Base-by-base conservation (phyloP, 53 echinoderm and acorn worm genomes). In the Echinarachnius parma region DNA sequence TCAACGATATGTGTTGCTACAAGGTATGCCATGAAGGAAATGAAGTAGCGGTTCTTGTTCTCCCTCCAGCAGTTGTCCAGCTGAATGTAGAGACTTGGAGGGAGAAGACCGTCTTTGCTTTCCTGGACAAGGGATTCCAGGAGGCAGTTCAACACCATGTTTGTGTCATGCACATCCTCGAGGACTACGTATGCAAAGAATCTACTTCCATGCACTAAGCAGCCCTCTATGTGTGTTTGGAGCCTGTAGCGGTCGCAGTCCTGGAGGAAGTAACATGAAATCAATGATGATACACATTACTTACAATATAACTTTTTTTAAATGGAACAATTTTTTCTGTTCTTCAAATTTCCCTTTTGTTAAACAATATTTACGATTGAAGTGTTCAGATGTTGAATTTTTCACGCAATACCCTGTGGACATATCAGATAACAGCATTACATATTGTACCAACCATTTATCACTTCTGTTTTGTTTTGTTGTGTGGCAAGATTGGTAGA, bases 11-110 rank as follows among this genome's bases (percentile, higher is more conserved):
- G 52, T 18, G 52, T 50, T 19, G 52, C 52, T 18, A 50, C 52
- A 18, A 50, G 52, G 19, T 50, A 50, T 9, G 11, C 52, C 52
- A 50, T 50, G 20, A 50, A 50, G 9, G 11, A 10, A 14, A 50
- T 50, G 52, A 50, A 50, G 20, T 50, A 50, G 9, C 52, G 9
- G 20, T 50, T 50, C 52, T 50, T 50, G 19, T 50, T 50, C 52
- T 50, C 52, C 52, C 52, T 50, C 11, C 18, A 50, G 52, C 52
- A 50, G 19, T 50, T 50, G 52, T 50, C 52, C 4, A 50, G 20
- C 20, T 50, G 52, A 4, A 50, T 19, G 20, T 50, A 50, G 15
- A 50, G 20, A 4, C 11, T 50, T 50, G 52, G 52, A 4, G 52
- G 52, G 19, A 50, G 52, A 50, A 19, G 9, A 18, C 52, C 19